Base-by-base conservation (phyloP, 2,113 vertebrate genomes). In the Etheostoma cragini region DNA sequence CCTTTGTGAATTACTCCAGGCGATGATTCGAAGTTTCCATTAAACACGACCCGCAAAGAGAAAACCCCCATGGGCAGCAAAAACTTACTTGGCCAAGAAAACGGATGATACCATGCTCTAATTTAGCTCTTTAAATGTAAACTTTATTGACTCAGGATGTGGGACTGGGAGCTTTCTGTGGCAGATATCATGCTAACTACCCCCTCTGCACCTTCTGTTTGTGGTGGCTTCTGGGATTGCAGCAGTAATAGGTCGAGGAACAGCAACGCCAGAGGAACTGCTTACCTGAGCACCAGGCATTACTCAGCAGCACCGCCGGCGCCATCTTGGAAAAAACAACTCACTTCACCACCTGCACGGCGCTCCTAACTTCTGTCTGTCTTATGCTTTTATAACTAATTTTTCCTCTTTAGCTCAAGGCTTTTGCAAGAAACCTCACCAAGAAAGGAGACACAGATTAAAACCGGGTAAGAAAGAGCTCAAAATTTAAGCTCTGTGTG, bases 201-300 rank as follows among this genome's bases (percentile, higher is more conserved):
- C 70, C n/a, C 38, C 22, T 14, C 13, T 45, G n/a, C 15, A 16
- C 47, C 12, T 24, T 35, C 68, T 57, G 71, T 72, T 71, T 14
- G 75, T 21, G 62, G 70, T 7, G 69, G 76, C 85, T 47, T 83
- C 79, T 69, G 87, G 81, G 87, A 63, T 33, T 11, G 58, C 47
- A 35, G 50, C n/a, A 38, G 75, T 81, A 86, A 89, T 87, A 86
- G 80, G 82, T 52, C 64, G 69, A 33, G 54, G 49, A 75, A 61
- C 65, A 53, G 2, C 35, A 16, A 69, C 42, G n/a, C 47, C 17
- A 47, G 78, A 6, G 64, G 58, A 90, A 91, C 54, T 84, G 88
- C 88, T 90, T 86, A 88, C 80, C 79, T 47, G 89, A 87, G 87
- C 87, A 90, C n/a, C 83, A 68, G 49, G 72, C 80, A 92, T 92